These are phyloP conservation scores for Catharus fuscescens DNA, from an alignment of 2,113 vertebrate species.

Conservation along the genomic window DNA sequence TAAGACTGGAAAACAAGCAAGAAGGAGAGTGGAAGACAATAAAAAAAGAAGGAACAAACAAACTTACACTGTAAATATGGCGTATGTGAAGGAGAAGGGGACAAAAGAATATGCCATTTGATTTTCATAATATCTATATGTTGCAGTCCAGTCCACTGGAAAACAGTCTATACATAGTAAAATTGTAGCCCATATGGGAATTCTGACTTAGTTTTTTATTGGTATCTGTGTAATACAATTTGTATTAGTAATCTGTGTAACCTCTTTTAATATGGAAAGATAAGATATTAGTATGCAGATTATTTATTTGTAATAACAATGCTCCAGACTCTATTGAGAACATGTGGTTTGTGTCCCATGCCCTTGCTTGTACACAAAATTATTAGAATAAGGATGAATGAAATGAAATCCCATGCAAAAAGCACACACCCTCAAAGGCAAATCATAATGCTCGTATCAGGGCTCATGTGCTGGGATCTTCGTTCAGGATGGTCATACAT, in stretches of 20 bases:
- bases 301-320: background rate
- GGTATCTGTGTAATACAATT: background rate
- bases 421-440: background rate
- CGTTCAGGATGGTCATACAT: background rate
- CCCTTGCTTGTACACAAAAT: background rate
- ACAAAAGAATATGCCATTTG: background rate
- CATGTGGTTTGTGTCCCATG: background rate
- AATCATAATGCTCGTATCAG: background rate
- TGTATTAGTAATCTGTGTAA: background rate
- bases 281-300: background rate
- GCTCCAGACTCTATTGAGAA: background rate
- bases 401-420: background rate
- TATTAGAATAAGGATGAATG: background rate
- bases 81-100: background rate
- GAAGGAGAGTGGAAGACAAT: background rate
- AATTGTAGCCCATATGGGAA: background rate
- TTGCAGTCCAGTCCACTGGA: background rate
- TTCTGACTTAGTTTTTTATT: background rate
- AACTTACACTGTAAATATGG: background rate
- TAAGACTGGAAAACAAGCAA: background rate
- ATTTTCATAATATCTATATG: background rate
- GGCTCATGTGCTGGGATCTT: background rate
- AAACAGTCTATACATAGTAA: background rate
- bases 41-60: background rate
- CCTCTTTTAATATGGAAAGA: background rate